phyloP scores from a whole-genome alignment of 2,888 invertebrate species.

The Limnephilus lunatus region DNA sequence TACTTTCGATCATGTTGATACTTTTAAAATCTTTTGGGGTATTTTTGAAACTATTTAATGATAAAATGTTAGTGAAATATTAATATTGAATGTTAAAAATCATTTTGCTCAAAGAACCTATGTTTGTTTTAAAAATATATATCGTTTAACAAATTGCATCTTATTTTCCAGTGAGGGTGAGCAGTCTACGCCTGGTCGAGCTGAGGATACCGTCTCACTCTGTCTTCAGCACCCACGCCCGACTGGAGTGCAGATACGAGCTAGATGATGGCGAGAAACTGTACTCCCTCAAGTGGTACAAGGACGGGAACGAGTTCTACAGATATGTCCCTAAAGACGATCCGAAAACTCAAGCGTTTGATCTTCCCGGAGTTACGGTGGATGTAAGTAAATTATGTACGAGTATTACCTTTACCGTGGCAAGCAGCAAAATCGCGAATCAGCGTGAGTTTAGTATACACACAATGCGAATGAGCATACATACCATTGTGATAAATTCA shows the following conservation, averaged over 20 bases:
- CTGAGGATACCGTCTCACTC: conserved; percentile 90
- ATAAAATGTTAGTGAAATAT: too few species aligned
- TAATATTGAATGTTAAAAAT: too few species aligned
- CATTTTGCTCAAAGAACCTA: too few species aligned
- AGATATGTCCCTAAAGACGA: conserved; percentile 89
- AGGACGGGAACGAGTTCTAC: conserved; percentile 93
- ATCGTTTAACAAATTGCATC: background rate
- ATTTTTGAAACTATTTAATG: background rate
- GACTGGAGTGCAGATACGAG: conserved; percentile 89
- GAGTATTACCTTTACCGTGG: background rate
- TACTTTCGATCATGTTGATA: too few species aligned
- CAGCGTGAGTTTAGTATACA: background rate
- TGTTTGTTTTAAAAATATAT: background rate
- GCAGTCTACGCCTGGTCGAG: conserved; percentile 84
- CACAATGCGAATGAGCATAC: background rate
- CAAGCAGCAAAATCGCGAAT: background rate
- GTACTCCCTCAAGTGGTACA: conserved; percentile 95
- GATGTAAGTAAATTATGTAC: conserved; percentile 84
- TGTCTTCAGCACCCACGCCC: conserved; percentile 85
- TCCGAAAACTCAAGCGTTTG: conserved; percentile 88
- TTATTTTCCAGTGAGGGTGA: conserved; percentile 71
- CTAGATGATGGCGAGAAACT: conserved; percentile 86
- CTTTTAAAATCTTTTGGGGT: too few species aligned
- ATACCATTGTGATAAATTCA: background rate
- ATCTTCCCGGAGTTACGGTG: conserved; percentile 88